Evolutionary conservation across 2,113 vertebrate genomes (phyloP).

Genomic region (Vicugna pacos): DNA sequence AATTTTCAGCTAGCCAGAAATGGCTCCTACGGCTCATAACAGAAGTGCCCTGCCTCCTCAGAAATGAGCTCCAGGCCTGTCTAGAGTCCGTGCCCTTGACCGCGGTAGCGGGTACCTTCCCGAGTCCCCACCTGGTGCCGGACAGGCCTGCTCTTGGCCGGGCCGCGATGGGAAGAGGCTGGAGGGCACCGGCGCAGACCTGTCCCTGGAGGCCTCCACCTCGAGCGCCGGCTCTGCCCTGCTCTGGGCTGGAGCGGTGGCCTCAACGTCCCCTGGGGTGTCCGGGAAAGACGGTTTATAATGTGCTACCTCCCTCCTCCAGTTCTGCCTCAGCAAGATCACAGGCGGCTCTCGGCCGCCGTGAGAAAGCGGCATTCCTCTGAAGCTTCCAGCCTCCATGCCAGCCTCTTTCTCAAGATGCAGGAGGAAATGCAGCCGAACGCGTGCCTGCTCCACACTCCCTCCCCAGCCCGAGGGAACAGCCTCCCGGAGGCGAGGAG

Average conservation of each 20-base stretch:
- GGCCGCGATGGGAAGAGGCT: too few species aligned
- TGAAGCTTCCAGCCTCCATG: background rate
- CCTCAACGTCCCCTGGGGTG: background rate
- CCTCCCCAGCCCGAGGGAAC: background rate
- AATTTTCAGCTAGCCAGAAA: background rate
- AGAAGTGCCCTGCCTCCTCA: background rate
- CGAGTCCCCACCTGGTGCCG: background rate
- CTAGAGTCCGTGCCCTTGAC: background rate
- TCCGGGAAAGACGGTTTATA: background rate
- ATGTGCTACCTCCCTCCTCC: background rate
- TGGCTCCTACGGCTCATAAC: background rate
- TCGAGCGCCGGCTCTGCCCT: background rate
- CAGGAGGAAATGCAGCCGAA: background rate
- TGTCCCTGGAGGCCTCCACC: background rate
- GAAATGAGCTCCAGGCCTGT: background rate
- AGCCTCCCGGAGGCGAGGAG: background rate
- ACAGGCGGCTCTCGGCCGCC: background rate
- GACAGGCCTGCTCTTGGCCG: too few species aligned
- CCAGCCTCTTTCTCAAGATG: background rate
- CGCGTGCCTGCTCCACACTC: background rate
- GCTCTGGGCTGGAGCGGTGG: background rate
- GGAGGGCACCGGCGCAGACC: background rate
- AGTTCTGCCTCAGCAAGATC: background rate
- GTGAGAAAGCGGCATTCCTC: background rate
- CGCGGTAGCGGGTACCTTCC: background rate